Base-by-base conservation (phyloP, 2,113 vertebrate genomes). In the Arothron firmamentum region DNA sequence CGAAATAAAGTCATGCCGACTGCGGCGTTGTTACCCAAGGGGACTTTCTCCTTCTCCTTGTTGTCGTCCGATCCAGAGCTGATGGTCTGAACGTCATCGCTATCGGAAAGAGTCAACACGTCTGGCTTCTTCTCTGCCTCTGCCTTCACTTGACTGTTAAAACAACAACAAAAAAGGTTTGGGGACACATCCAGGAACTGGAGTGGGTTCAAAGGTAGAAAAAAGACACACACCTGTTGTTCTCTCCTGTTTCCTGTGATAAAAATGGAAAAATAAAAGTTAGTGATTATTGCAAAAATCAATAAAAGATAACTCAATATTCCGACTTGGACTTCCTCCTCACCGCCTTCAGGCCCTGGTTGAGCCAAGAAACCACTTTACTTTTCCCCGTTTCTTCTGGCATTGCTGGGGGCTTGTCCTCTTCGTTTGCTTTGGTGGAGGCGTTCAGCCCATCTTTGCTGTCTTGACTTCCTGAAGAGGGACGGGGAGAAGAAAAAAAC, bases 71-170 rank as follows among this genome's bases (percentile, higher is more conserved):
- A 98, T 38, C 96, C 96, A 0, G 96, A 99, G 62, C 95, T 97
- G 70, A 99, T 99, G 72, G 96, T 98, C 83, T 99, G 96, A 83
- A 99, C 93, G 60, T 99, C 96, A 0, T 99, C 96, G 2, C 96
- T 99, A 87, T 98, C 95, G 0, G 94, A 96, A 12, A 99, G 81
- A 0, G 93, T 97, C 89, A 97, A 90, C 71, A 98, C 92, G 0
- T 98, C 95, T 93, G 94, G 84, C 65, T 83, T 89, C 70, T 83
- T 89, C 6, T 18, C 72, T 0, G 46, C 3, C 2, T 87, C 85
- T 0, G 59, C 0, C 55, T 87, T 88, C 43, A 58, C 54, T 63
- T 77, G 79, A 62, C 86, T 81, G 91, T 51, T 5, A 45, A 15
- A 14, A 15, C 9, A 17, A 6, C 3, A 6, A 17, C 5, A 47